A percentile compares a stretch with the other conserved stretches of the same genome.
Evolutionary conservation across 2,797 vertebrate genomes (phyloP).

Genomic region (Acanthurus leucopareius): DNA sequence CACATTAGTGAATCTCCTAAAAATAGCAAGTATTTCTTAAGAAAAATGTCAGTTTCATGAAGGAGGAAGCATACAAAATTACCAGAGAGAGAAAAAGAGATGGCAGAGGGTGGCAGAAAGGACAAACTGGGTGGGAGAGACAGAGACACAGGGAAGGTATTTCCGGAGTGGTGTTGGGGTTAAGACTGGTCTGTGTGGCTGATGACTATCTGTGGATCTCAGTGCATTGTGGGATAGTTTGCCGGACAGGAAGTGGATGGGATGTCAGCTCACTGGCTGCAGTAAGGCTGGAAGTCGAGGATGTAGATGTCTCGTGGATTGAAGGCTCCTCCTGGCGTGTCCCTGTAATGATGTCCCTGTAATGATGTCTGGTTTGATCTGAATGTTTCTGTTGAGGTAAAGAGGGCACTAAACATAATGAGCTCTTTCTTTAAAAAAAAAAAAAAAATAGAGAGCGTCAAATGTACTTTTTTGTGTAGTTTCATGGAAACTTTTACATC

Average conservation of each 20-base stretch:
- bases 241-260: constrained; percentile 74
- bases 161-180: constrained; percentile 81
- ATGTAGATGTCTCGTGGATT: constrained; percentile 35
- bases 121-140: constrained; percentile 72
- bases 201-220: constrained; percentile 80
- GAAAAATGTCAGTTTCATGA: constrained; percentile 1
- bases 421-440: too few species aligned
- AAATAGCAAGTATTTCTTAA: background rate
- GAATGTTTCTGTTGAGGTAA: background rate
- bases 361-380: constrained; percentile 19
- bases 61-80: constrained; percentile 10
- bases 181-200: constrained; percentile 66
- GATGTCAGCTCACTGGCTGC: constrained; percentile 54
- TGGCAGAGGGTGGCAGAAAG: constrained; percentile 49
- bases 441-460: too few species aligned
- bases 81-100: constrained; percentile 27
- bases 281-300: constrained; percentile 21
- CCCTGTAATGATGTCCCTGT: too few species aligned
- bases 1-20: background rate
- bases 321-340: constrained; percentile 67
- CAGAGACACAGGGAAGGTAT: constrained; percentile 76
- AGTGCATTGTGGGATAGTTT: constrained; percentile 71
- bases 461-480: background rate
- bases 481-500: too few species aligned
- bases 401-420: background rate